Base-by-base conservation (phyloP, 2,888 invertebrate species). In the Microctonus aethiopoides region DNA sequence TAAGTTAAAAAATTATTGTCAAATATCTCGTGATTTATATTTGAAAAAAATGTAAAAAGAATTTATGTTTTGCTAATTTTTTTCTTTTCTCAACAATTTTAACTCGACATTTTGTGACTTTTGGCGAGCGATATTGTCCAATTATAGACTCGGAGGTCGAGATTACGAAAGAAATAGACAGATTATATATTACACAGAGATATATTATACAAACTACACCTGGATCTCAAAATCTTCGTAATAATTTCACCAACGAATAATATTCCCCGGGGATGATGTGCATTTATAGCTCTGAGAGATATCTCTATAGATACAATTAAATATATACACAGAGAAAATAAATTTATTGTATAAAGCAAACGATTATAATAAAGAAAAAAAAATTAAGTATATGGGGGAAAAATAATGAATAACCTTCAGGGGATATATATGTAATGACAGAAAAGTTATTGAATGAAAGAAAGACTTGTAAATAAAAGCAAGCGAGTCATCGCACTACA, bases 111-210 rank as follows among this genome's bases (percentile, higher is more conserved):
- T 64, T 64, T 29, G 51, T 13, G 46, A 51, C 26, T 59, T 70
- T 46, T 71, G 66, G 73, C 69, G 68, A 67, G 64, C 66, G 68
- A 72, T 77, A 77, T 80, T 78, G 73, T 74, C 77, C 76, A 79
- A 79, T 77, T 79, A 75, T 71, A 71, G 60, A 39, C 51, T 20
- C 61, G 64, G 62, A 52, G 46, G 16, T 59, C 63, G 68, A 73
- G 72, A 72, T 63, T 68, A 59, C 57, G 70, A 70, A 66, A 68
- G 57, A 57, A 41, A 39, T 26, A 64, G 26, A 57, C 57, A 46
- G 41, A 32, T 51, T n/a, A n/a, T n/a, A n/a, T n/a, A n/a, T n/a
- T 16, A 46, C 46, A 9, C 16, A 46, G 46, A 16, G 16, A 46
- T 46, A 46, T 46, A 46, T 46, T 16, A 46, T 20, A 46, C 16